Evolutionary conservation across 64 coral and sea anemone genomes (phyloP), one percentile per base, ranked within the genome.

Genomic region (Hydrozoanthus tunicans): DNA sequence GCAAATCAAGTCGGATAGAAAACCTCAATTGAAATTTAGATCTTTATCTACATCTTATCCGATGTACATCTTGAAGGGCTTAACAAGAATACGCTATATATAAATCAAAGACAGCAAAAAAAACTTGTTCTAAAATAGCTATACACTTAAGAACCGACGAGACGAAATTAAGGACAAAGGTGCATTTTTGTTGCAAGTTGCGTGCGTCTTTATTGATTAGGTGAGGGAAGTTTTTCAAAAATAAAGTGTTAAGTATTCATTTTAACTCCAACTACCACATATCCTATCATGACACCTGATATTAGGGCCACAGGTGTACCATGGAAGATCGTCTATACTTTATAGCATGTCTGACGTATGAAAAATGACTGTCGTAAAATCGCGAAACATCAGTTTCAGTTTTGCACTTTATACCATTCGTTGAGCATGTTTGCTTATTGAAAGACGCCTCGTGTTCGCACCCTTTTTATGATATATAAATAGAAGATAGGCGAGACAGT

Each of bases 381-480:
- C 7, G 23, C 56, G 4, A 8, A 52, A 27, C 23, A 13, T 71
- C 15, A 53, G 64, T 7, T 81, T 83, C 14, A 7, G 25, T 26
- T 81, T 82, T 62, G 25, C 65, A 51, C 6, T 9, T 75, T 88
- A 73, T 9, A 75, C 25, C 55, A 75, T 55, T 59, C 52, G 70
- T 2, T 59, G 24, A 43, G 69, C 12, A 4, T 3, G 57, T 32
- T 26, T 61, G 74, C 56, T 14, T 63, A 51, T 82, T 82, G 24
- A 73, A 72, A 86, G 32, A 88, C 84, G 56, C 84, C 84, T 88
- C 84, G 84, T 88, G 84, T 75, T 88, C 20, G 53, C 69, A 59
- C 24, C 84, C 51, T 88, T 86, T 88, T 32, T 62, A 43, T 43
- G 32, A 43, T 43, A 57, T 73, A 60, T 88, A 88, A 88, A 88